Evolutionary conservation across 2,797 vertebrate species (phyloP).

Genomic region (Spondyliosoma cantharus): DNA sequence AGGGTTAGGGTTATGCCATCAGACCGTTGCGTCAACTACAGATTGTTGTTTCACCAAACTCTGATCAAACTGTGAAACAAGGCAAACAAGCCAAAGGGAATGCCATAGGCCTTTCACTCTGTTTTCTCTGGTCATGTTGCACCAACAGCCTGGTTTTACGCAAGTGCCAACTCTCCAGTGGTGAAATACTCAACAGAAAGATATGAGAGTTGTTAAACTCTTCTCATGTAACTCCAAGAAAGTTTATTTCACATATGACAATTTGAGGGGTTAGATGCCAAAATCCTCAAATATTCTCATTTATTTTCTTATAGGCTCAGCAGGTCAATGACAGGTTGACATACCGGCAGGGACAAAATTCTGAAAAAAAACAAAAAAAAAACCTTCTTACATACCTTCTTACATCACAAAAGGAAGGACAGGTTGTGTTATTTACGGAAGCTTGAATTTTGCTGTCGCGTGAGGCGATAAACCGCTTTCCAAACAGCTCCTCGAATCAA

Average conservation of each 20-base stretch:
- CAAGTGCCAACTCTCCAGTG: no score
- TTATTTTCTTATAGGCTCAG: not conserved
- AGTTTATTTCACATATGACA: not conserved
- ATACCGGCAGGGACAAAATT: constrained; percentile 10
- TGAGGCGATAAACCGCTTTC: not conserved
- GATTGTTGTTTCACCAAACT: no score
- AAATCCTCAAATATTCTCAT: not conserved
- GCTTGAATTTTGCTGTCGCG: constrained; percentile 6
- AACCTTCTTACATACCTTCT: not conserved
- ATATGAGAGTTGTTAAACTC: not conserved
- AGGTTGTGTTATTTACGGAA: constrained; percentile 23
- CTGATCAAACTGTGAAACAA: no score
- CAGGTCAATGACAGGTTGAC: constrained; percentile 8
- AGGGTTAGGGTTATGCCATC: no score
- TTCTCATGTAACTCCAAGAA: not conserved
- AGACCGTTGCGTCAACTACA: no score
- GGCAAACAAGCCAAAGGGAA: no score
- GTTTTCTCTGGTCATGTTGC: no score
- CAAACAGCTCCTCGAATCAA: constrained; percentile 49
- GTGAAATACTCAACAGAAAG: no score
- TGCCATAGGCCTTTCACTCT: no score
- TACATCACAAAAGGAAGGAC: not conserved
- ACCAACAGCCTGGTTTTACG: no score
- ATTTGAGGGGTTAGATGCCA: not conserved
- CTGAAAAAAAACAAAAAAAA: no score